Evolutionary conservation across 2,113 vertebrate genomes (phyloP).

Genomic region (Archilochus colubris): DNA sequence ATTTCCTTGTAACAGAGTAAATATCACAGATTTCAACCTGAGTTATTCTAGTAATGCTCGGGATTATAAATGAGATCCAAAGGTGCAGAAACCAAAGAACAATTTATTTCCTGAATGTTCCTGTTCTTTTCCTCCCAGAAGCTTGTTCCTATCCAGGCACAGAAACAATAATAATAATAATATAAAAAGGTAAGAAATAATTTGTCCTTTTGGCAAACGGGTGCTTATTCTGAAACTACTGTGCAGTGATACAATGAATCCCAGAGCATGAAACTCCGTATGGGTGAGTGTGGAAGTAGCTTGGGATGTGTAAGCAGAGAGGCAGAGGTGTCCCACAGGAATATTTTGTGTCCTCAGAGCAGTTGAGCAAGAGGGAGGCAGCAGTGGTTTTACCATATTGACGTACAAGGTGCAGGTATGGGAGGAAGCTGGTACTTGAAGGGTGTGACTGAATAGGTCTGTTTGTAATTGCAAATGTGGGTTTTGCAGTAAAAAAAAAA

Average conservation of each 20-base stretch:
- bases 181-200: background rate
- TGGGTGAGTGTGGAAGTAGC: background rate
- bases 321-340: background rate
- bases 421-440: background rate
- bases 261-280: background rate
- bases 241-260: background rate
- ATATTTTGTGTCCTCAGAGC: background rate
- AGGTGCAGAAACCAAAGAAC: constrained; percentile 14
- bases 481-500: background rate
- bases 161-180: background rate
- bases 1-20: constrained; percentile 18
- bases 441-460: background rate
- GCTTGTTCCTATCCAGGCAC: background rate
- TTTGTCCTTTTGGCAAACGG: background rate
- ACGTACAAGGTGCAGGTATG: background rate
- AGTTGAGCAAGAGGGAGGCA: background rate
- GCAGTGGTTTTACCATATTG: too few species aligned
- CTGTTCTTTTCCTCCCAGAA: constrained; percentile 3
- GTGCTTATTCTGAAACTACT: background rate
- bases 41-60: background rate
- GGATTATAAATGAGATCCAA: constrained; percentile 37
- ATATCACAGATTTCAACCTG: constrained; percentile 18
- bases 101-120: constrained; percentile 19
- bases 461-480: background rate
- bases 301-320: background rate